Evolutionary conservation across 2,888 invertebrate species (phyloP), one percentile per base, ranked within the genome.

Genomic region (Pycnomerus fuliginosus): DNA sequence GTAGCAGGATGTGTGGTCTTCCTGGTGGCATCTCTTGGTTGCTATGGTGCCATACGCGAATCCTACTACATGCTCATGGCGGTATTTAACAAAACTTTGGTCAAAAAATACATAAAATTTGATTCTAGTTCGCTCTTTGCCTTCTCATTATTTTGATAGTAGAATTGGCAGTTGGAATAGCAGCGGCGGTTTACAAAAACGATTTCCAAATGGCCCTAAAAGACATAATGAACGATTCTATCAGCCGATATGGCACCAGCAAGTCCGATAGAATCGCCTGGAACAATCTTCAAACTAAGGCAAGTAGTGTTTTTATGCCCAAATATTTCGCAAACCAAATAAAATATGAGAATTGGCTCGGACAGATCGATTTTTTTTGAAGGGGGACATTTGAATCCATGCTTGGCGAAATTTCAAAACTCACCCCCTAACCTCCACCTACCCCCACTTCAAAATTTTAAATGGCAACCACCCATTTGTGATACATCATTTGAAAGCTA

Each of bases 11-110:
- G 84, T 23, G 80, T 94, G 47, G 85, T 95, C 70, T 85, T 95
- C 62, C 75, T 90, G 45, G 85, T 96, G 25, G 92, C 94, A 1
- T 85, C 90, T 53, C 82, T 96, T 61, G 96, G 95, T 24, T 94
- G 94, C 72, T 87, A 90, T 62, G 96, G 96, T 16, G 94, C 95
- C 3, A 77, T 92, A 60, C 83, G 83, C 59, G 95, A 96, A 70
- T 91, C 90, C 71, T 88, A 90, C 57, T 84, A 86, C 70, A 80
- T 94, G 73, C 83, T 93, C 32, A 88, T 92, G 71, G 82, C 87
- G 65, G 90, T 90, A n/a, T n/a, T n/a, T n/a, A n/a, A n/a, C n/a
- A n/a, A n/a, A n/a, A n/a, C n/a, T n/a, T n/a, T n/a, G n/a, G n/a
- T n/a, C n/a, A 31, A 31, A 3, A 2, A 30, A 35, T 13, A 13